Evolutionary conservation across 1,140 invertebrate species (phyloP), one percentile per base, ranked within the genome.

Genomic region (Ostrea denselamellosa): DNA sequence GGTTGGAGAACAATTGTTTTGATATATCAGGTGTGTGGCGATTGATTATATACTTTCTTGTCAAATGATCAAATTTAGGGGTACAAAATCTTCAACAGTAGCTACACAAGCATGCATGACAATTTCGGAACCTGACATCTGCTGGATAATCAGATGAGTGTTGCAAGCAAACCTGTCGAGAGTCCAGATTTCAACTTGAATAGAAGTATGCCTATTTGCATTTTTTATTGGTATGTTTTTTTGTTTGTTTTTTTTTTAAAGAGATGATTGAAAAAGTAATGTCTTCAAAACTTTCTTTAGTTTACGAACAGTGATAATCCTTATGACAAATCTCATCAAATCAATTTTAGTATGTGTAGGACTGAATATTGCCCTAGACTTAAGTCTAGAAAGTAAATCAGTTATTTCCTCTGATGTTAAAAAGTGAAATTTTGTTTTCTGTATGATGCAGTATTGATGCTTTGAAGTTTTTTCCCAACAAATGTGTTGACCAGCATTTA

Each of bases 21-120:
- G 51, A 34, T 54, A 71, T 71, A 22, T 71, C 22, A 71, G 22
- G 1, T 9, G 65, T 84, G 52, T 84, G 83, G 19, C 52, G 1
- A 51, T 56, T 10, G 83, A 85, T 54, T 54, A 56, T 53, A 53
- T 54, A n/a, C 25, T 85, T 22, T 54, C 83, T 85, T 53, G 52
- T 54, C 12, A 85, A 53, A 54, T 85, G 52, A 54, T 56, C 25
- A 25, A 85, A 85, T 85, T 52, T 58, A n/a, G 71, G n/a, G 83
- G 83, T 19, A 56, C 83, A 56, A 56, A 85, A n/a, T 44, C 71
- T 28, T 77, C 8, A 28, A 77, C n/a, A 0, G 22, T 25, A 2
- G 83, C 44, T 25, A 28, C 25, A n/a, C 83, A 14, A 3, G 54
- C 22, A 22, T 8, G 12, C 2, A 22, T 54, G 51, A 85, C 53